These are phyloP conservation scores for Dasysyrphus albostriatus DNA, from an alignment of 2,888 invertebrate species.

Conservation along the genomic window DNA sequence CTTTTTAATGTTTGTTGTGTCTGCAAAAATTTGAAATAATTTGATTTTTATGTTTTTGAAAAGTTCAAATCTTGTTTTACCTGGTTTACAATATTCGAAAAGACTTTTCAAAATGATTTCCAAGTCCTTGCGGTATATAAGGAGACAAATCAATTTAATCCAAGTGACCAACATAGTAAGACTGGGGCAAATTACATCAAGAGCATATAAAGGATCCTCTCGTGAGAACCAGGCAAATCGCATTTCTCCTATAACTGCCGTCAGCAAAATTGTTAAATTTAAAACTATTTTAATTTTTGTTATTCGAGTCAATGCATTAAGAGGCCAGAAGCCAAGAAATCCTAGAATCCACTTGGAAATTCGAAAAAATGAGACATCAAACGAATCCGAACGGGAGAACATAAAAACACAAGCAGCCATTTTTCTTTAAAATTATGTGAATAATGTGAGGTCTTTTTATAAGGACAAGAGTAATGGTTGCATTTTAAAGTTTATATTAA, in stretches of 20 bases:
- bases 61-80: neutral
- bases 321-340: constrained; percentile 11
- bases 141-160: constrained; percentile 27
- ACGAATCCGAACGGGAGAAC: neutral
- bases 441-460: neutral
- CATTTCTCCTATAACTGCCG: neutral
- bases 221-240: neutral
- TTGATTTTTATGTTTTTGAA: too few relatives aligned
- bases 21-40: too few relatives aligned
- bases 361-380: constrained; percentile 8
- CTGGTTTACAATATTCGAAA: neutral
- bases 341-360: constrained; percentile 14
- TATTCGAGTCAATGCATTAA: neutral
- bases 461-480: neutral
- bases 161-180: constrained; percentile 26
- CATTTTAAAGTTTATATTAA: too few relatives aligned
- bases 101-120: neutral
- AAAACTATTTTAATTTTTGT: neutral
- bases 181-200: constrained; percentile 9
- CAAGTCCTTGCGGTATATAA: constrained; percentile 4
- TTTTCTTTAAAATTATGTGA: neutral
- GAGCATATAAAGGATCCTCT: neutral
- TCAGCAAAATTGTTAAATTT: neutral
- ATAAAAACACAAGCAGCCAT: neutral
- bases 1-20: neutral